Percentiles rank a stretch among this genome's conserved stretches.
Evolutionary conservation across 2,797 vertebrate species (phyloP).

Genomic region (Microcaecilia unicolor): DNA sequence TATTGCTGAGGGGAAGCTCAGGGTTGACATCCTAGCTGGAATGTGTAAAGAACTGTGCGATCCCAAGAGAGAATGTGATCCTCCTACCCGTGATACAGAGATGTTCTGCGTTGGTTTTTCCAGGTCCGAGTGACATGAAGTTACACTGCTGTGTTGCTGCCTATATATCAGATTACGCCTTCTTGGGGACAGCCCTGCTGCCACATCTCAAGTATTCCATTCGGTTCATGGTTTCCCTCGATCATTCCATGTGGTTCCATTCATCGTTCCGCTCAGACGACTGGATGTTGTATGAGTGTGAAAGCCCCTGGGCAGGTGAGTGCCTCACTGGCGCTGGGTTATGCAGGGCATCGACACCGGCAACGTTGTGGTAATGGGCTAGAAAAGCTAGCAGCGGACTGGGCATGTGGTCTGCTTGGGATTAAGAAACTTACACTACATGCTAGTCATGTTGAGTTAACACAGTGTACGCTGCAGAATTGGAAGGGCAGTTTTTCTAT

Average conservation of each 20-base stretch:
- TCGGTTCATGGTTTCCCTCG: constrained; percentile 72
- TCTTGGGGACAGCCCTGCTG: constrained; percentile 72
- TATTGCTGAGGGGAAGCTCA: no score
- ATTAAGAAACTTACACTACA: no score
- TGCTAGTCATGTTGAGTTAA: no score
- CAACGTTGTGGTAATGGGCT: background rate
- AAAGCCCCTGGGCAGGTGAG: constrained; percentile 90
- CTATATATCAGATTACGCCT: constrained; percentile 83
- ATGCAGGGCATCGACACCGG: rapidly evolving
- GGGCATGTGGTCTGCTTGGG: no score
- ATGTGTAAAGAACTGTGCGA: no score
- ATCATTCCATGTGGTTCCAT: constrained; percentile 97
- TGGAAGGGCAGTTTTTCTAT: no score
- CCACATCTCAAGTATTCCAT: constrained; percentile 52
- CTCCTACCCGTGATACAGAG: background rate
- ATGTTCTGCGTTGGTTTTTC: background rate
- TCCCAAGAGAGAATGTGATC: no score
- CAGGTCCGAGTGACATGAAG: constrained; percentile 87
- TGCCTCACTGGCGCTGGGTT: rapidly evolving
- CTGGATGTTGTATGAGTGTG: constrained; percentile 93
- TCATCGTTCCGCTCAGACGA: constrained; percentile 80
- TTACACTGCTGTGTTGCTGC: constrained; percentile 90
- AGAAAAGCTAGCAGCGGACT: background rate
- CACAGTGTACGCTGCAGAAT: no score
- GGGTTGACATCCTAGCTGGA: no score